Evolutionary conservation across 2,113 vertebrate species (phyloP).

Genomic region (Cariama cristata): DNA sequence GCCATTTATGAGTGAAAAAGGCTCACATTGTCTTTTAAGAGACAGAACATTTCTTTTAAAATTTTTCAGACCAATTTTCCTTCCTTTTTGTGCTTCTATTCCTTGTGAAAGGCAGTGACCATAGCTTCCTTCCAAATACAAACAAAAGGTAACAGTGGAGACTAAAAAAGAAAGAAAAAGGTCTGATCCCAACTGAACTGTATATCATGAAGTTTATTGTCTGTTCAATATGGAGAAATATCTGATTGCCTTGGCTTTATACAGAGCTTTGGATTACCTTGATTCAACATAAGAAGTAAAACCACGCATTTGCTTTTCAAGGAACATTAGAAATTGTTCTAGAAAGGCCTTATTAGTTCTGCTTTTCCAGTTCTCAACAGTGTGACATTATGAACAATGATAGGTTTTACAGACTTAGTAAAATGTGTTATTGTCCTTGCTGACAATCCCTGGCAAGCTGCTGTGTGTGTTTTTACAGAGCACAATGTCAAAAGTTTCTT

Average conservation of each 20-base stretch:
- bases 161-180: neutral
- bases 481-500: neutral
- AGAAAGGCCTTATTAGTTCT: conserved; percentile 57
- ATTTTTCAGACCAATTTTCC: neutral
- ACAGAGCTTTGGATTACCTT: neutral
- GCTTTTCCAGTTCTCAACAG: conserved; percentile 45
- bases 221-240: neutral
- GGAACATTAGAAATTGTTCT: neutral
- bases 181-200: neutral
- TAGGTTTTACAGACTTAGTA: conserved; percentile 26
- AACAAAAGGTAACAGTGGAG: neutral
- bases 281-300: neutral
- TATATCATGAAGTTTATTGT: neutral
- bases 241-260: neutral
- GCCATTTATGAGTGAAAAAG: neutral
- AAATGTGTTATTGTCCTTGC: conserved; percentile 47
- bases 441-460: neutral
- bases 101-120: neutral
- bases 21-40: neutral
- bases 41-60: neutral
- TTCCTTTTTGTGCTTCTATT: neutral
- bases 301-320: neutral
- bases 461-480: neutral
- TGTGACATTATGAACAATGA: conserved; percentile 39
- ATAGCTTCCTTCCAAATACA: neutral